Percentiles rank a stretch among this genome's conserved stretches.
These are phyloP conservation scores for Falco concolor DNA, from an alignment of 2,797 vertebrate genomes.

Conservation along the genomic window DNA sequence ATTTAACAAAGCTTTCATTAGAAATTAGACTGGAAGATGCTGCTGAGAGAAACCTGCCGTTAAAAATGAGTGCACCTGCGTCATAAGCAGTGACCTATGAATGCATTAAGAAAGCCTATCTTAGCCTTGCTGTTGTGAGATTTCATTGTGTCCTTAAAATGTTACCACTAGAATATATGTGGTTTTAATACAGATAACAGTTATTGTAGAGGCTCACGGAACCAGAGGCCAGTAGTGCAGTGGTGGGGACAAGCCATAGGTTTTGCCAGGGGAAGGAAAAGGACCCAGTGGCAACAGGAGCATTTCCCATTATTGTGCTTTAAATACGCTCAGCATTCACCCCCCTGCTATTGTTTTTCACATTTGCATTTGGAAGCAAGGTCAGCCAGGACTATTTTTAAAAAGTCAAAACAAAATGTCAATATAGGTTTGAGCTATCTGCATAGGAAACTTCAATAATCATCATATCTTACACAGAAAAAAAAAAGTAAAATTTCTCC, in stretches of 20 bases:
- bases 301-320: slow-evolving; percentile 30
- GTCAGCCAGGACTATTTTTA: not conserved
- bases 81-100: not conserved
- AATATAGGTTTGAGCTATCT: not conserved
- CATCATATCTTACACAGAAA: not conserved
- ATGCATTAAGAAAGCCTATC: too few relatives aligned
- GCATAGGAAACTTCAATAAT: not conserved
- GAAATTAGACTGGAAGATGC: not conserved
- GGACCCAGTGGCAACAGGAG: not conserved
- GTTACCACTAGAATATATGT: not conserved
- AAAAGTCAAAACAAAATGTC: not conserved
- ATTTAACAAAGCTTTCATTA: not conserved
- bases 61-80: not conserved
- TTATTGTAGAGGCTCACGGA: not conserved
- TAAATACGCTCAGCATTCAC: not conserved
- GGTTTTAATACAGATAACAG: not conserved
- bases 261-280: not conserved
- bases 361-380: not conserved
- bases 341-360: not conserved
- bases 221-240: not conserved
- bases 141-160: not conserved
- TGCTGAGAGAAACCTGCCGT: not conserved
- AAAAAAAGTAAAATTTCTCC: not conserved
- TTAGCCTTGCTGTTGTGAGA: not conserved
- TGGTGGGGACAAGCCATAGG: not conserved